Evolutionary conservation across 2,888 invertebrate species (phyloP), one percentile per base, ranked within the genome.

Genomic region (Eilema caniola): DNA sequence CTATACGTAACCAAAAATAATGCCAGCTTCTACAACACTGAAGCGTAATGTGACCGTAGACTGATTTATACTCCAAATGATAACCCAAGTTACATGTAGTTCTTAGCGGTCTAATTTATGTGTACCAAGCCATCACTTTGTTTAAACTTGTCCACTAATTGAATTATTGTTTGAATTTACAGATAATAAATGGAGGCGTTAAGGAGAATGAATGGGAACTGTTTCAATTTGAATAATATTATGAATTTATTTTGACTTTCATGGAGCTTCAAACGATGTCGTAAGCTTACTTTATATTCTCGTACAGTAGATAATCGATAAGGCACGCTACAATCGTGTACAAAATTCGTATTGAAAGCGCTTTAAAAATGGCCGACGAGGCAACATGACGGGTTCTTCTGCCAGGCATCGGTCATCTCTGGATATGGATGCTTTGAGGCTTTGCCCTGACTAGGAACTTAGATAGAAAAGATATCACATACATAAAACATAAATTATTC

Each of bases 31-130:
- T 24, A n/a, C 2, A 10, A 61, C 24, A 62, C 23, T n/a, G n/a
- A 8, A 53, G 53, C n/a, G 20, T n/a, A 33, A 0, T 60, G 37
- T 24, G 62, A 70, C 62, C 57, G 68, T 66, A 68, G 28, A 59
- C 59, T 20, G 64, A 71, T 75, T 77, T 72, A 80, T 67, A 0
- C 23, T 60, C 71, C 28, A 7, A 64, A 64, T 63, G 62, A 57
- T 75, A 70, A 70, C 70, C 61, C 59, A 72, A 73, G 67, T 75
- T 71, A 25, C 47, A 59, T 57, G 57, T 59, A 33, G 31, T 66
- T 66, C 69, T 74, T 72, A 72, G 37, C 33, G 25, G 62, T 65
- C 66, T 79, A 73, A 80, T 80, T 80, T 81, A 81, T 78, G 66
- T 74, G 20, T 62, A 72, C 53, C 64, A 63, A 71, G 72, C 75